Evolutionary conservation across 37 sponge, comb jelly and placozoan species (phyloP).

Genomic region (Mnemiopsis leidyi): DNA sequence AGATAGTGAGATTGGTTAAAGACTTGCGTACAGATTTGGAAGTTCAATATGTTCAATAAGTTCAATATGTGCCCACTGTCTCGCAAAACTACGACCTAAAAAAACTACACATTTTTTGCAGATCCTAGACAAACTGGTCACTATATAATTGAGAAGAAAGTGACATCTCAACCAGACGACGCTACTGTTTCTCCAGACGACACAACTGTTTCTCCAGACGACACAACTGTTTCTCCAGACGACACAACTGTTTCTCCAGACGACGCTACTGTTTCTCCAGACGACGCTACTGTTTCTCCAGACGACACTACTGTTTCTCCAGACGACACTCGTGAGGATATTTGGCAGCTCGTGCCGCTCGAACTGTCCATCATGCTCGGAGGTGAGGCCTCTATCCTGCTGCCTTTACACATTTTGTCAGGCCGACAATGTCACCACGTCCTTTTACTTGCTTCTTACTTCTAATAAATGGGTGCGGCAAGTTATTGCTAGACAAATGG

Average conservation of each 20-base stretch:
- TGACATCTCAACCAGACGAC: too few relatives aligned
- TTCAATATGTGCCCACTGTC: not conserved
- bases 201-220: not conserved
- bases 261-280: not conserved
- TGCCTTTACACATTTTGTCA: too few relatives aligned
- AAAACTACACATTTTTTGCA: not conserved
- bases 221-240: not conserved
- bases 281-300: not conserved
- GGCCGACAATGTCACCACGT: too few relatives aligned
- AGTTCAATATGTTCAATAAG: not conserved
- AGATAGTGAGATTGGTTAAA: not conserved
- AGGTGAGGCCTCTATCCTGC: too few relatives aligned
- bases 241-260: not conserved
- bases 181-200: not conserved
- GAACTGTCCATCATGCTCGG: constrained; percentile 62
- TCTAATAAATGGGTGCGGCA: too few relatives aligned
- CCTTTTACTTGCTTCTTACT: too few relatives aligned
- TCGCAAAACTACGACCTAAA: not conserved
- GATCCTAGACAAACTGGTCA: constrained; percentile 52
- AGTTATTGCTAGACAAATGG: too few relatives aligned
- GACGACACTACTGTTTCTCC: not conserved
- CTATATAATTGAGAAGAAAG: constrained; percentile 4
- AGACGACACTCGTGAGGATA: too few relatives aligned
- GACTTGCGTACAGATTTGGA: not conserved
- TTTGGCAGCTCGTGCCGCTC: not conserved